phyloP scores from a whole-genome alignment of 2,113 vertebrate species.

The Silurus meridionalis region DNA sequence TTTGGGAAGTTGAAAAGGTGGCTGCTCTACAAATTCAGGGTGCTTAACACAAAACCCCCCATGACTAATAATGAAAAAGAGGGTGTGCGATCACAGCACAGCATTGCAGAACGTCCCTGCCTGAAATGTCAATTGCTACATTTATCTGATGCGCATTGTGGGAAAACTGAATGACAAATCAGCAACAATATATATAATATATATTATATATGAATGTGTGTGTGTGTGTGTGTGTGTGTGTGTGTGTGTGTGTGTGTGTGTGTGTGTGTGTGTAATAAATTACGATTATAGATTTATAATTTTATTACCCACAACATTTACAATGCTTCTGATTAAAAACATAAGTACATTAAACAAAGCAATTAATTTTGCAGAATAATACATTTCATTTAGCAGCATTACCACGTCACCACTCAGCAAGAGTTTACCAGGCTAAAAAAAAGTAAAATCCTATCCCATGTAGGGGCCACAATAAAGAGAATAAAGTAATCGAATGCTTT shows the following conservation, averaged over 20 bases:
- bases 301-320: background rate
- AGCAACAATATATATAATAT: background rate
- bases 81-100: background rate
- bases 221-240: background rate
- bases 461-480: slow-evolving; percentile 69
- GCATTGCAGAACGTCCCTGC: background rate
- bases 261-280: no score
- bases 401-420: slow-evolving; percentile 27
- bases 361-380: slow-evolving; percentile 6
- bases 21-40: slow-evolving; percentile 50
- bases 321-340: background rate
- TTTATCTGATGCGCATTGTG: slow-evolving; percentile 3
- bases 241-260: no score
- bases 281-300: no score
- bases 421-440: slow-evolving; percentile 57
- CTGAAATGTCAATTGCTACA: background rate
- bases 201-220: no score
- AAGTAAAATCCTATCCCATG: slow-evolving; percentile 54
- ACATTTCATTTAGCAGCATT: background rate
- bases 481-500: slow-evolving; percentile 78
- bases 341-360: background rate
- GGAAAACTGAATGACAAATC: background rate
- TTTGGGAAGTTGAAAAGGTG: slow-evolving; percentile 54
- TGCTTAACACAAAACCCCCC: slow-evolving; percentile 50
- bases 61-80: slow-evolving; percentile 54